Base-by-base conservation (phyloP, 2,888 invertebrate species). In the Sepiola atlantica region DNA sequence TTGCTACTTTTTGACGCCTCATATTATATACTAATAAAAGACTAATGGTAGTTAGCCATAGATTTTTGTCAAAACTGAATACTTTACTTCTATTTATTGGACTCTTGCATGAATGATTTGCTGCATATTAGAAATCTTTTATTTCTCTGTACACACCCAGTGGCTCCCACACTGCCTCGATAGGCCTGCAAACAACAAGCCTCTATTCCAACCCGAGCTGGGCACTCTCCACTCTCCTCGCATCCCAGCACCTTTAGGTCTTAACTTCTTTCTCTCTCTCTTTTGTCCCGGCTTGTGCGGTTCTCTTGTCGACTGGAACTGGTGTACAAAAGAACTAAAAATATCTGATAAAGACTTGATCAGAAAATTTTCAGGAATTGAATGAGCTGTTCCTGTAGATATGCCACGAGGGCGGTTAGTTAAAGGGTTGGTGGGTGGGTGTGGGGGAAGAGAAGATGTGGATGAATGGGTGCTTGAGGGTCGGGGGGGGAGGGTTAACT, bases 241-340 rank as follows among this genome's bases (percentile, higher is more conserved):
- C 96, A 95, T 96, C 96, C 96, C 96, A 96, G 95, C 96, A 96
- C 96, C 96, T 96, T 96, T 96, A 96, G 96, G 96, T 96, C 96
- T 95, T 96, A 54, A 35, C 54, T 54, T 92, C 92, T 92, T 54
- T 92, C 45, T 92, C 92, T 92, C 92, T 92, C 92, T 93, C 21
- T 35, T 55, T 28, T 35, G 54, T 55, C 93, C 55, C 57, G 77
- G n/a, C n/a, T n/a, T 77, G 45, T 45, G 77, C 77, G n/a, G 77
- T n/a, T 77, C 77, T 77, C 77, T 77, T 77, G 77, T 77, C n/a
- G 77, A 77, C 77, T 77, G 77, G 77, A 77, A 77, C 77, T 77
- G n/a, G 77, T 77, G 77, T 77, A 77, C 77, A 77, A 77, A 77
- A 77, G 77, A 77, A 77, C 77, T 77, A 77, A 77, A 77, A 77